phyloP scores from a whole-genome alignment of 2,888 invertebrate genomes.

The Ganaspis brasiliensis region DNA sequence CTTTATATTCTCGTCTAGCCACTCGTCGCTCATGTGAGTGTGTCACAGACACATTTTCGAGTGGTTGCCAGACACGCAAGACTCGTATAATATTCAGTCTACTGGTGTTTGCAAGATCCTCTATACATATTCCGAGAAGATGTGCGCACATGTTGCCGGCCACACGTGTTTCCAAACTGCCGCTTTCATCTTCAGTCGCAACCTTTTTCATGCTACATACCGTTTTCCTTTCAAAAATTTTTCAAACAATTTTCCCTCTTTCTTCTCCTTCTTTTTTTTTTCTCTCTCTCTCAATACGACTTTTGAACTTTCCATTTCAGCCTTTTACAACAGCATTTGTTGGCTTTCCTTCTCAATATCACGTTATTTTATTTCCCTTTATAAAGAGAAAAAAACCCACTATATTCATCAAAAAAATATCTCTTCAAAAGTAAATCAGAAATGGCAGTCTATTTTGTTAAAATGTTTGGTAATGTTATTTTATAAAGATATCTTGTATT shows the following conservation, averaged over 20 bases:
- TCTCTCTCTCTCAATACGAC: too few relatives aligned
- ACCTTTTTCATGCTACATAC: background rate
- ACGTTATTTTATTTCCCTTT: too few relatives aligned
- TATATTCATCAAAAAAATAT: too few relatives aligned
- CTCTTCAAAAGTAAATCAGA: too few relatives aligned
- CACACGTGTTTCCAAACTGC: slow-evolving; percentile 35
- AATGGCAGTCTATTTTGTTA: too few relatives aligned
- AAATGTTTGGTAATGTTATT: too few relatives aligned
- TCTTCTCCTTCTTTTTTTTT: too few relatives aligned
- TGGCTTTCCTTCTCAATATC: too few relatives aligned
- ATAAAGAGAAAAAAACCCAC: too few relatives aligned
- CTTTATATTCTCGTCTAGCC: slow-evolving; percentile 23
- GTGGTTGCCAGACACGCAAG: background rate
- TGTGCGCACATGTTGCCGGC: slow-evolving; percentile 17
- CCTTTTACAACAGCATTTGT: too few relatives aligned
- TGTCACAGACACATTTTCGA: background rate
- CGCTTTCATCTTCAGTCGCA: background rate
- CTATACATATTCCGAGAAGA: slow-evolving; percentile 24
- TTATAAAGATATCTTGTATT: too few relatives aligned
- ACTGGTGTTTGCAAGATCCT: slow-evolving; percentile 13
- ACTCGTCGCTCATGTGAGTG: background rate
- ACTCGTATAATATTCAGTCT: background rate
- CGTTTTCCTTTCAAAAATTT: slow-evolving; percentile 11
- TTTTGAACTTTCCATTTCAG: too few relatives aligned
- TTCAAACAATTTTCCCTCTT: background rate